Base-by-base conservation (phyloP, 1,140 invertebrate species). In the Pseudachorutes palmiensis region DNA sequence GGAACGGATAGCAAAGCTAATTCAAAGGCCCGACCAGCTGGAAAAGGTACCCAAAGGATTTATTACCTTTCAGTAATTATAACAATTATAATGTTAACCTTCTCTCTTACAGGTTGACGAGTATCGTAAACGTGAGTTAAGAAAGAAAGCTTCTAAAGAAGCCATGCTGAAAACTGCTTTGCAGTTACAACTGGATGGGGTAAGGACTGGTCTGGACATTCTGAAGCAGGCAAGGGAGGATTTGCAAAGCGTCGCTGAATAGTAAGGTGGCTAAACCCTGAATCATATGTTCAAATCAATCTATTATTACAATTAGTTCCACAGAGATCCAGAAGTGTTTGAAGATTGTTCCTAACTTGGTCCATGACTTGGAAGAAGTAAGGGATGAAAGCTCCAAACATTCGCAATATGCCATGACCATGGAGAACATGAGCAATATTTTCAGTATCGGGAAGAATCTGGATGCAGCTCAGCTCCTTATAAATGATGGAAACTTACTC, bases 111-210 rank as follows among this genome's bases (percentile, higher is more conserved):
- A 85, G 82, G 84, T 91, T 2, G 92, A 95, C 74, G 91, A 93
- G 76, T 90, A 92, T 73, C 92, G 89, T 76, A 85, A 86, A 73
- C 77, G 88, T 75, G 88, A 91, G 66, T 83, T 83, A 14, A 81
- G 89, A 22, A 92, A 94, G 70, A 89, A 97, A 80, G 91, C 92
- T 0, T 96, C 95, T 3, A 92, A 97, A 29, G 96, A 99, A 80
- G 92, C 94, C 16, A 91, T 97, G 84, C 79, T 99, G 22, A 97
- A 98, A 80, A 97, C 94, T n/a, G 93, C 94, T 3, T 93, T 99
- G 81, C 95, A 99, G 80, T 94, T 92, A 75, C 95, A 99, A 80
- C 78, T 99, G 45, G 96, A 99, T 81, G 95, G 94, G 0, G 95
- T 98, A 0, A 84, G 89, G 74, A 89, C 92, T 14, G 96, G 95